Evolutionary conservation across 1,140 invertebrate genomes (phyloP).

Genomic region (Drosophila nikananu): DNA sequence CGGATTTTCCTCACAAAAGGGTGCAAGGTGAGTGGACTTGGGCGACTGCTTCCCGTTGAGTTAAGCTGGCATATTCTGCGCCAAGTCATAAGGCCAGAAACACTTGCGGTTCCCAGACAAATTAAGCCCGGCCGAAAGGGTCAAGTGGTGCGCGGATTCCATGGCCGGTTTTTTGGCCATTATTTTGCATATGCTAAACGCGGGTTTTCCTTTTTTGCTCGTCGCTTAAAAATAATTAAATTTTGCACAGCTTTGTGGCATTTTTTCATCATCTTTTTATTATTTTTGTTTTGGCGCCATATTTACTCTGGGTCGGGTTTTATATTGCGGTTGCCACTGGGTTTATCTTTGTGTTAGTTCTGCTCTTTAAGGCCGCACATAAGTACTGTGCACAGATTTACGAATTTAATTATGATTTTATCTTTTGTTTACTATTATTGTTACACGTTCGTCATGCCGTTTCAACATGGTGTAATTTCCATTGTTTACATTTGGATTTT

Average conservation of each 20-base stretch:
- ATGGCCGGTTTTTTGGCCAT: constrained; percentile 24
- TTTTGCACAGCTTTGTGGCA: constrained; percentile 26
- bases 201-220: constrained; percentile 28
- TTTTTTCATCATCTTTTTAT: constrained; percentile 14
- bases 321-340: constrained; percentile 34
- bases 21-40: constrained; percentile 13
- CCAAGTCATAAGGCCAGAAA: constrained; percentile 44
- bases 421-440: constrained; percentile 27
- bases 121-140: constrained; percentile 51
- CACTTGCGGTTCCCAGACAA: constrained; percentile 49
- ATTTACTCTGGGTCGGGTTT: constrained; percentile 19
- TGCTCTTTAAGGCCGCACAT: constrained; percentile 14
- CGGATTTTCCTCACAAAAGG: constrained; percentile 6
- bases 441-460: constrained; percentile 16
- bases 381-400: constrained; percentile 14
- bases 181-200: constrained; percentile 63
- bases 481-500: constrained; percentile 18
- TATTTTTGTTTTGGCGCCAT: constrained; percentile 10
- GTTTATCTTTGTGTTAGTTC: constrained; percentile 31
- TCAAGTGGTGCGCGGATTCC: constrained; percentile 39
- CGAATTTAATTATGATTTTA: constrained; percentile 35
- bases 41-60: constrained; percentile 14
- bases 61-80: constrained; percentile 41
- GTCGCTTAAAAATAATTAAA: constrained; percentile 50
- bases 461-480: constrained; percentile 12